Evolutionary conservation across 2,797 vertebrate genomes (phyloP), one percentile per base, ranked within the genome.

Genomic region (Neosilurus hyrtlii): DNA sequence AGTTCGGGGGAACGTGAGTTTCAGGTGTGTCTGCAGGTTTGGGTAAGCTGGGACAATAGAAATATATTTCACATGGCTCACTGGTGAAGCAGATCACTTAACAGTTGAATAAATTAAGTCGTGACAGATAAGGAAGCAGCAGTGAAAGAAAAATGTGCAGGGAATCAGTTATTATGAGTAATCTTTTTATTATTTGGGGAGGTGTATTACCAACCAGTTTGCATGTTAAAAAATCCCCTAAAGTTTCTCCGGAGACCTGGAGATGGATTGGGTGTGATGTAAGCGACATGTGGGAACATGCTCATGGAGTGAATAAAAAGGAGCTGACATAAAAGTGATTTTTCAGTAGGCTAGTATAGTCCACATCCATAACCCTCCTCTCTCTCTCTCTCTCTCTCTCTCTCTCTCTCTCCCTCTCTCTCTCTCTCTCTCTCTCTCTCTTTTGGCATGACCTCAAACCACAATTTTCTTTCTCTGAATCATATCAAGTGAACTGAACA

Each of bases 241-340:
- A 68, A 22, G 76, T 78, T 59, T 18, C 63, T 74, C 49, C 24
- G 24, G 54, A 79, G 65, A 16, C 62, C 26, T 76, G 85, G 62
- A 77, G 59, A 76, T 81, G 24, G 85, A 88, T 85, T 83, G 65
- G 49, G 62, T 18, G 82, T 79, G 78, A 85, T 76, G 77, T 49
- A 82, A 78, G 70, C 59, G 72, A 78, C 84, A 54, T 88, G 88
- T 87, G 82, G 82, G 65, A 85, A 83, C 83, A 75, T 80, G 88
- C 49, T 65, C 63, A 51, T 66, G 9, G 80, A 81, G 24, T n/a
- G 68, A 86, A 57, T 56, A 67, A 77, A 82, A 80, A 16, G 35
- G 52, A 68, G 63, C 61, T 75, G 65, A 57, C 49, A 84, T 82
- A 71, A 72, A 86, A 59, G 66, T 70, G 66, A 82, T 81, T 84